Conservation (phyloP, 2,888 invertebrate genomes). For the Lutraria lutraria region DNA sequence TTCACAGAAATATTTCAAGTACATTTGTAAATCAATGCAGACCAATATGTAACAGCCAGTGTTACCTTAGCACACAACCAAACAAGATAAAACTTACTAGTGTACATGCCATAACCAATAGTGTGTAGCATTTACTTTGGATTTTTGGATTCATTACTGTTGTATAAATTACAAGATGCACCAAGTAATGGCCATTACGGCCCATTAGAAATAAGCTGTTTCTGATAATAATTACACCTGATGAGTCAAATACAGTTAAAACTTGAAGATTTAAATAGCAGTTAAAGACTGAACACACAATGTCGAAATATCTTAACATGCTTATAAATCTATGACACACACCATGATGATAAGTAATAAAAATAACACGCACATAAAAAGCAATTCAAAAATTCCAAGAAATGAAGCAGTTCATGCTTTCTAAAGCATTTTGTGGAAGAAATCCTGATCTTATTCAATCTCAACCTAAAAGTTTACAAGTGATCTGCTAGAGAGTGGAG, state of each 20-base stretch:
- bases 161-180: not conserved
- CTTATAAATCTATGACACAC: not conserved
- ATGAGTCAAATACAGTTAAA: not conserved
- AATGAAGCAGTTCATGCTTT: slow-evolving; percentile 4
- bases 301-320: not conserved
- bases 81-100: too few relatives aligned
- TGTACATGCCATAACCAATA: too few relatives aligned
- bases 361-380: not conserved
- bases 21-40: too few relatives aligned
- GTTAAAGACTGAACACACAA: not conserved
- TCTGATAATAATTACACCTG: not conserved
- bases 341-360: not conserved
- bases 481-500: too few relatives aligned
- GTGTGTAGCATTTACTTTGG: too few relatives aligned
- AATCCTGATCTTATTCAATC: not conserved
- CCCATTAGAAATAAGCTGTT: not conserved
- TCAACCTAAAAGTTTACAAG: too few relatives aligned
- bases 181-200: not conserved
- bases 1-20: too few relatives aligned
- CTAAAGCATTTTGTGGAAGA: not conserved
- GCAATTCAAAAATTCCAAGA: not conserved
- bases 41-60: too few relatives aligned
- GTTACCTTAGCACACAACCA: too few relatives aligned
- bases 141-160: not conserved
- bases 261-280: not conserved